These are phyloP conservation scores for Pterobdella sp. DNA, from an alignment of 2,888 invertebrate species.

Conservation along the genomic window DNA sequence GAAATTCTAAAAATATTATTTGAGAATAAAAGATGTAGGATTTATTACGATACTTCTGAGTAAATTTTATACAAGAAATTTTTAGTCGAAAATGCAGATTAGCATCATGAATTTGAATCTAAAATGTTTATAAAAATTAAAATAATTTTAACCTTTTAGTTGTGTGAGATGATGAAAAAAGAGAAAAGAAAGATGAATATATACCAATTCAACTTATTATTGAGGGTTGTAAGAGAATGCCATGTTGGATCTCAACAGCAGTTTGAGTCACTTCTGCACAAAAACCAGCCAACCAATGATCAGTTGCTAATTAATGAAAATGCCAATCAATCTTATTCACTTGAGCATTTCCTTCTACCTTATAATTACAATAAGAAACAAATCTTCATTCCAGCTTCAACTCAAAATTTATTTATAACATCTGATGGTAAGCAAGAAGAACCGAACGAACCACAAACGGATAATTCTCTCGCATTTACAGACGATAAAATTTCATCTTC, in stretches of 20 bases:
- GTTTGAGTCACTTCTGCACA: conserved; percentile 18
- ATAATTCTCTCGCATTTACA: too few species aligned
- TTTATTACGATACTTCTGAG: neutral
- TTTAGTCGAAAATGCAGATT: too few species aligned
- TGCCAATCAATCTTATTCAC: neutral
- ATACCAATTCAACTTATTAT: conserved; percentile 70
- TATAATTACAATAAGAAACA: neutral
- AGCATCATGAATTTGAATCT: neutral
- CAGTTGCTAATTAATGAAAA: neutral
- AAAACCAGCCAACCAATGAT: neutral
- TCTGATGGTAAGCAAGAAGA: too few species aligned
- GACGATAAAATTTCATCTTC: neutral
- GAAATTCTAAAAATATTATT: too few species aligned
- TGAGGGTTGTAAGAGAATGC: conserved; percentile 73
- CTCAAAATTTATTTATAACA: neutral
- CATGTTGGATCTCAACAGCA: conserved; percentile 58
- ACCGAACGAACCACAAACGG: too few species aligned
- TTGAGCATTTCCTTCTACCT: neutral
- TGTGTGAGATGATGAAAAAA: conserved; percentile 40
- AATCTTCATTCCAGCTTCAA: neutral
- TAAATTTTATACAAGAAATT: neutral
- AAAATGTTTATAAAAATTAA: neutral
- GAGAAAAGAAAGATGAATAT: conserved; percentile 63
- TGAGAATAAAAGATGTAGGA: too few species aligned
- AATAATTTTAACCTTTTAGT: conserved; percentile 14